Evolutionary conservation across 2,113 vertebrate species (phyloP), one percentile per base, ranked within the genome.

Genomic region (Stegastes partitus): DNA sequence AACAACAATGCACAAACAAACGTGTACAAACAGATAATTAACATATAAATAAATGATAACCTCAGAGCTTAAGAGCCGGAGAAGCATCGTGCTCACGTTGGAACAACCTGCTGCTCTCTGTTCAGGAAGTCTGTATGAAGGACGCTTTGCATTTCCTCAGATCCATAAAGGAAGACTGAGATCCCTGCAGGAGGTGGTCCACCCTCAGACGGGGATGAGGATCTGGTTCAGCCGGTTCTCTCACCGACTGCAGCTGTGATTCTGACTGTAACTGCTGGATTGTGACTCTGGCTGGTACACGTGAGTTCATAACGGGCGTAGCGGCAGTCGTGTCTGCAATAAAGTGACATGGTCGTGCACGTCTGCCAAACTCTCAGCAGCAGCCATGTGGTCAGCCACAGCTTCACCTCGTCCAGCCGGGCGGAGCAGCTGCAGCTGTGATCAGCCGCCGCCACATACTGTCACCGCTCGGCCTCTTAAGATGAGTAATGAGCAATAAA

Each of bases 401-500:
- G 31, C 31, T 34, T 34, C 63, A 37, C n/a, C 63, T 28, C 11
- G 47, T 28, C 37, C 63, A 51, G 63, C 64, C 31, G 23, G 49
- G 57, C n/a, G 53, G 53, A 68, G 64, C 28, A 44, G 74, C 56
- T 45, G 34, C 47, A 59, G 45, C 63, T 67, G 47, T 50, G 39
- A 68, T 66, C 72, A 57, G 49, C 31, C 64, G 39, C 10, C 53
- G 64, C 47, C 37, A 67, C 18, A 53, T 67, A 53, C 23, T 68
- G 66, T 68, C 34, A 55, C 50, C 26, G 66, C 66, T 58, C 49
- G 44, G 55, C 21, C 64, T 58, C 61, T 77, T 68, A 51, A 57
- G 54, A 61, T 77, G 19, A 61, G 23, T 31, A 68, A 45, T 69
- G 56, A 50, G 34, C 39, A 70, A 56, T 37, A 49, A 55, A 70